Percentiles rank a stretch among this genome's conserved stretches.
phyloP scores from a whole-genome alignment of 2,113 vertebrate genomes.

The Rhea pennata region DNA sequence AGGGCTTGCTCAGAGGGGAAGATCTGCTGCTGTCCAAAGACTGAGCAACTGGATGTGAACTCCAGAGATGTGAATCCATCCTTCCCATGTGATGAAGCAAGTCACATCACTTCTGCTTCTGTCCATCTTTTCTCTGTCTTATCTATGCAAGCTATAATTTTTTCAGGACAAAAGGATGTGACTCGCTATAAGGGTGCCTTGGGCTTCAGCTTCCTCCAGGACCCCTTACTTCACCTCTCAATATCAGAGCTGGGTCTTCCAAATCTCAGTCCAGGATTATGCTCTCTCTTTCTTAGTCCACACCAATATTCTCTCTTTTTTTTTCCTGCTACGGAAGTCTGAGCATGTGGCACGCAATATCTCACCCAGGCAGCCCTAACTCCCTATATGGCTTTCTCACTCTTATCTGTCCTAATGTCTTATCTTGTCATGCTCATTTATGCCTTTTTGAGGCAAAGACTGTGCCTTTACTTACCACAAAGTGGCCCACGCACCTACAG shows the following conservation, averaged over 20 bases:
- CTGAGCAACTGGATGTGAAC: neutral
- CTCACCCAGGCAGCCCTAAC: neutral
- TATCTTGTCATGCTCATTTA: neutral
- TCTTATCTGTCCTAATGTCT: neutral
- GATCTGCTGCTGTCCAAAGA: neutral
- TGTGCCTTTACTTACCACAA: neutral
- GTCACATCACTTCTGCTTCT: neutral
- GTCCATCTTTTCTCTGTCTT: neutral
- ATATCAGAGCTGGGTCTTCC: neutral
- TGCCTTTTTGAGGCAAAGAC: neutral
- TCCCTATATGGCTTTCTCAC: neutral
- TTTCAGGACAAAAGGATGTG: neutral
- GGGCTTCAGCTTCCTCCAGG: neutral
- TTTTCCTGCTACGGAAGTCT: neutral
- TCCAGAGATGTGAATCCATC: neutral
- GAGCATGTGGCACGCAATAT: neutral
- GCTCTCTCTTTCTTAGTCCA: neutral
- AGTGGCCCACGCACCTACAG: accelerated
- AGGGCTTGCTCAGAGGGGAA: neutral
- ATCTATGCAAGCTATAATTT: accelerated
- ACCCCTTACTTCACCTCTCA: neutral
- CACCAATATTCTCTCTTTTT: neutral
- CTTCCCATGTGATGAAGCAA: neutral
- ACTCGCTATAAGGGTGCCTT: neutral
- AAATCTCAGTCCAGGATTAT: neutral